phyloP scores from a whole-genome alignment of 2,113 vertebrate genomes.

The Aptenodytes forsteri region DNA sequence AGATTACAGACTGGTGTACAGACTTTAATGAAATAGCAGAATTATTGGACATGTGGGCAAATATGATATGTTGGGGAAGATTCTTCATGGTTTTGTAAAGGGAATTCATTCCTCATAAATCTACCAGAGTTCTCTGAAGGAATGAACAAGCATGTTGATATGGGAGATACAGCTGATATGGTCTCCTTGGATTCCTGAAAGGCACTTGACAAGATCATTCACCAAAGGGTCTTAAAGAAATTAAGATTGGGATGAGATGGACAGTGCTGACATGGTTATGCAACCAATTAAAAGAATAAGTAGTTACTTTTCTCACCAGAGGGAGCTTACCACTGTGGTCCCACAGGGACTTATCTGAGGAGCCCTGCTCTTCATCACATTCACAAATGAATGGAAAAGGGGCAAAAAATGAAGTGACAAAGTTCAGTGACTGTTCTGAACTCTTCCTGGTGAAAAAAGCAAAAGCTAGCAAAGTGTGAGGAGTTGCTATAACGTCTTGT shows the following conservation, averaged over 20 bases:
- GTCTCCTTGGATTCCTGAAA: background rate
- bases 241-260: background rate
- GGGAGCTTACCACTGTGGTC: background rate
- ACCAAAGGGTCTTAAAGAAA: background rate
- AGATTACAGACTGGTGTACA: background rate
- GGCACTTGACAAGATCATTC: background rate
- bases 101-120: background rate
- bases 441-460: background rate
- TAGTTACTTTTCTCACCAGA: background rate
- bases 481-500: background rate
- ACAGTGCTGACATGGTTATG: background rate
- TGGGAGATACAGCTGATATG: accelerated
- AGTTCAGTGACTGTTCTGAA: background rate
- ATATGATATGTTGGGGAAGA: background rate
- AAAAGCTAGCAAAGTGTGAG: background rate
- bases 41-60: background rate
- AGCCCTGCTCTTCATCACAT: background rate
- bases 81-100: background rate
- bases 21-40: background rate
- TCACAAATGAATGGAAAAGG: background rate
- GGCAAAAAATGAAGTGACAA: background rate
- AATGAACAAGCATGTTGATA: background rate
- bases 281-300: background rate
- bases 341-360: background rate
- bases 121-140: background rate